Conservation (phyloP, 2,113 vertebrate genomes). For the Ploceus nigricollis region DNA sequence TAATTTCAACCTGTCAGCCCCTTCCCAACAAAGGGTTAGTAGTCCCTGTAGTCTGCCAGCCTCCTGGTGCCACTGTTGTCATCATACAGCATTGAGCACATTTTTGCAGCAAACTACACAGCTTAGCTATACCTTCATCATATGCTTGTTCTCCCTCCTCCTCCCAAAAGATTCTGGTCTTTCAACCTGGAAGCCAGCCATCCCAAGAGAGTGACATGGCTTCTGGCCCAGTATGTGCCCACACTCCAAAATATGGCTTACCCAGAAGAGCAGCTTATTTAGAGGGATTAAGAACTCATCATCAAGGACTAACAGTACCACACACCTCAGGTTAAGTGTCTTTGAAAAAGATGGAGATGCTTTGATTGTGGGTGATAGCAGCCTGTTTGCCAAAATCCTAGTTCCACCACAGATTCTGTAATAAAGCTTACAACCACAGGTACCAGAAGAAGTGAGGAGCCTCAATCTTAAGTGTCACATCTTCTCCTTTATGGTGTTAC, state of each 20-base stretch:
- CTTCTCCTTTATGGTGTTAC: not conserved
- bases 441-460: not conserved
- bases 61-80: not conserved
- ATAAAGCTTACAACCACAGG: not conserved
- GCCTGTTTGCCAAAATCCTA: not conserved
- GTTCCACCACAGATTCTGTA: not conserved
- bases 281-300: not conserved
- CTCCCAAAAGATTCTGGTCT: not conserved
- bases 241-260: not conserved
- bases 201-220: not conserved
- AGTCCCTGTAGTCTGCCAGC: not conserved
- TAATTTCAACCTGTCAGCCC: not conserved
- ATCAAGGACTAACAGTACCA: conserved; percentile 6
- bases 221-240: conserved; percentile 11
- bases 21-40: not conserved
- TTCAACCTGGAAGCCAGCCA: conserved; percentile 32
- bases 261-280: not conserved
- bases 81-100: not conserved
- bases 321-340: not conserved
- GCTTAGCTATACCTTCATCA: not conserved
- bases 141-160: not conserved
- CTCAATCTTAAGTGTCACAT: not conserved
- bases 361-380: not conserved
- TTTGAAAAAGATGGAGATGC: not conserved
- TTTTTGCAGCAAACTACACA: not conserved